A percentile compares a stretch with the other conserved stretches of the same genome.
Conservation (phyloP, 2,888 invertebrate species). For the Sthenelais limicola region DNA sequence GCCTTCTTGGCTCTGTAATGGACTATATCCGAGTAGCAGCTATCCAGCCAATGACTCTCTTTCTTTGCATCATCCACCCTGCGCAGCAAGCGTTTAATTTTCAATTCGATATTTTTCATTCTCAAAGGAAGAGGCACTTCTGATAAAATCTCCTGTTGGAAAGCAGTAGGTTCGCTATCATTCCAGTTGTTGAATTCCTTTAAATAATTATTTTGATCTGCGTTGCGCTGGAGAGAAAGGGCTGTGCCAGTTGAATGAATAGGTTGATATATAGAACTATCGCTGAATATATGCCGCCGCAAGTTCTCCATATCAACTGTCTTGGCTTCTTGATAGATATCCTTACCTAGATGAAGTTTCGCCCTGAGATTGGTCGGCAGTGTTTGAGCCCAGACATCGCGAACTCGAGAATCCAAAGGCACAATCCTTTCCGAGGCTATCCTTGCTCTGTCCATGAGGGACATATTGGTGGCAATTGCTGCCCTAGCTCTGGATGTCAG, state of each 20-base stretch:
- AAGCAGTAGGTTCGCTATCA: no score
- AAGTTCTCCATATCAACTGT: background rate
- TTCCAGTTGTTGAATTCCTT: no score
- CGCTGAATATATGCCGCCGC: background rate
- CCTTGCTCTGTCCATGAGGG: background rate
- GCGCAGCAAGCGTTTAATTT: background rate
- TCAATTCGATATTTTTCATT: background rate
- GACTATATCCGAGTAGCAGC: background rate
- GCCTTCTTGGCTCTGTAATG: constrained; percentile 8
- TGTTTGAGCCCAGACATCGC: background rate
- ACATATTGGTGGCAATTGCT: background rate
- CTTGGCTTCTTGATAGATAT: background rate
- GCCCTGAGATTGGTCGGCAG: constrained; percentile 3
- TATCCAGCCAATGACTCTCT: constrained; percentile 13
- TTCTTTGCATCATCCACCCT: background rate
- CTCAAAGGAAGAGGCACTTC: constrained; percentile 1
- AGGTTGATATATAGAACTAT: no score
- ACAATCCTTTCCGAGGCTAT: constrained; percentile 23
- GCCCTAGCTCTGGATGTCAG: background rate
- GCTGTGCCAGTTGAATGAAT: no score
- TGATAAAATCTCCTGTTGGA: background rate
- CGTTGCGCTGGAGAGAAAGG: no score
- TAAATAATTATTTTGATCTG: no score
- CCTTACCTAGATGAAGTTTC: background rate
- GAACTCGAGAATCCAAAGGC: constrained; percentile 1